Conservation (phyloP, 37 sponge, comb jelly and placozoan species). For the Spongilla lacustris region DNA sequence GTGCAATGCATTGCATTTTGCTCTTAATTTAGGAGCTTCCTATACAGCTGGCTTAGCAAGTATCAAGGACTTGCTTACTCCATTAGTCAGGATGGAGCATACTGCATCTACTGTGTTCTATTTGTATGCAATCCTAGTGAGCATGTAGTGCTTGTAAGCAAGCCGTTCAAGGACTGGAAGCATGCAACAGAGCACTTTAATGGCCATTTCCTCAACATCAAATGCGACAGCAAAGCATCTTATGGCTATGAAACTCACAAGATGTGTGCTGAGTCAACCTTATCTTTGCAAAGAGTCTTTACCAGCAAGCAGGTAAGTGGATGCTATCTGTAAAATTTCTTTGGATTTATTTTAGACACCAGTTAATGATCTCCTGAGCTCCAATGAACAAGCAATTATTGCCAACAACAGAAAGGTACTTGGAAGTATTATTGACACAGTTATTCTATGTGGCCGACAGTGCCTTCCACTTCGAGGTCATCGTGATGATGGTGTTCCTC, state of each 20-base stretch:
- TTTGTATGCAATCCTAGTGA: not conserved
- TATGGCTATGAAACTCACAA: not conserved
- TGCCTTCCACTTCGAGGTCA: constrained; percentile 28
- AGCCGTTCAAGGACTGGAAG: not conserved
- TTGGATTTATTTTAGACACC: too few species aligned
- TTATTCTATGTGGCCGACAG: constrained; percentile 20
- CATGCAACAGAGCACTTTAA: not conserved
- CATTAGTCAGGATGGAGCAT: constrained; percentile 11
- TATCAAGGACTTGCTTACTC: not conserved
- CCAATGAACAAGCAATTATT: not conserved
- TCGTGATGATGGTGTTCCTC: constrained; percentile 6
- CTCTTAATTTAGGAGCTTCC: too few species aligned
- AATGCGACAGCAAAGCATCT: too few species aligned
- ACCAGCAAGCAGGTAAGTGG: not conserved
- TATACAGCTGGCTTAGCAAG: not conserved
- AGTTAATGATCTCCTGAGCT: not conserved
- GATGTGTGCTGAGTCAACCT: not conserved
- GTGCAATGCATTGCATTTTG: too few species aligned
- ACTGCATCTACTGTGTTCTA: not conserved
- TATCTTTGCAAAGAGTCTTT: not conserved
- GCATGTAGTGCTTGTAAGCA: not conserved
- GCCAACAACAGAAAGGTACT: not conserved
- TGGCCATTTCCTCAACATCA: not conserved
- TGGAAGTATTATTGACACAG: constrained; percentile 8
- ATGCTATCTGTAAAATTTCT: too few species aligned